Conservation (phyloP, 1,140 invertebrate species). For the Gryllus bimaculatus region DNA sequence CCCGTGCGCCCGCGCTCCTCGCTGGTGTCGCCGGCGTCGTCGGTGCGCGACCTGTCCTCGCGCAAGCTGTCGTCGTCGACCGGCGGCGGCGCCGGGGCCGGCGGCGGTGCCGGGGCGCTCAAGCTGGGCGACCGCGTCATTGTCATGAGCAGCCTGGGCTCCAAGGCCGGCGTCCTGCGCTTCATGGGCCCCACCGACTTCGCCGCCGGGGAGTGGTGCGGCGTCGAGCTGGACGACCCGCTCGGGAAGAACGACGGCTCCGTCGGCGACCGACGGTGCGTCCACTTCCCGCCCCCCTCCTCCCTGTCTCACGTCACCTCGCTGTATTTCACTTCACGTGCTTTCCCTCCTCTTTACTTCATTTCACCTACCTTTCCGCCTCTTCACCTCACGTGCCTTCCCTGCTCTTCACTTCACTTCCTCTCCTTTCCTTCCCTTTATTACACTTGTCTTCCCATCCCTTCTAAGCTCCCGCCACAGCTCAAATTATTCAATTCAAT, state of each 20-base stretch:
- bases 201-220: slow-evolving; percentile 86
- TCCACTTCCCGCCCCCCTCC: neutral
- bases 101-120: slow-evolving; percentile 34
- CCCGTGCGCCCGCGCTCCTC: slow-evolving; percentile 15
- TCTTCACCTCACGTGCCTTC: too few relatives aligned
- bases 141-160: slow-evolving; percentile 74
- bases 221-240: slow-evolving; percentile 87
- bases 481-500: too few relatives aligned
- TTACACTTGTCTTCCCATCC: too few relatives aligned
- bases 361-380: too few relatives aligned
- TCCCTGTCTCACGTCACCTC: too few relatives aligned
- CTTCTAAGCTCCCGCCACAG: too few relatives aligned
- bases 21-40: slow-evolving; percentile 11
- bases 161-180: slow-evolving; percentile 76
- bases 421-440: too few relatives aligned
- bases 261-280: slow-evolving; percentile 52
- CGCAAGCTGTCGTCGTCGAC: too few relatives aligned
- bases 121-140: slow-evolving; percentile 85
- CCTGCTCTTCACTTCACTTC: too few relatives aligned
- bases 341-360: too few relatives aligned
- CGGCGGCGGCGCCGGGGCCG: neutral
- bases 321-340: too few relatives aligned
- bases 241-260: slow-evolving; percentile 93
- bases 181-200: slow-evolving; percentile 83
- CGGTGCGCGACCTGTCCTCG: neutral